Conservation (phyloP, 2,113 vertebrate genomes). For the Tupaia chinensis region DNA sequence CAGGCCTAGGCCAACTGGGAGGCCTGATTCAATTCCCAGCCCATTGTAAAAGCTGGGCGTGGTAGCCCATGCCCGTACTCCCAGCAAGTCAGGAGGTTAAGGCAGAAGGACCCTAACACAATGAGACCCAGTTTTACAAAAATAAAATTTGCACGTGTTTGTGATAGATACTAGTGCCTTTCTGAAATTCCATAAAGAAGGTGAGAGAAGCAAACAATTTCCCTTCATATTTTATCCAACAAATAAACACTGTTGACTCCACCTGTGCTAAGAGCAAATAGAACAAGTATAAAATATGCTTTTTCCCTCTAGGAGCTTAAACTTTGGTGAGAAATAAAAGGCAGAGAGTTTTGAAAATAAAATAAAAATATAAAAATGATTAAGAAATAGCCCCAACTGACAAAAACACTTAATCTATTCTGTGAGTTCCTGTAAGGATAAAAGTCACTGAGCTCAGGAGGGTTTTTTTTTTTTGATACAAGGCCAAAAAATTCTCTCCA, state of each 20-base stretch:
- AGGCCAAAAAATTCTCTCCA: background rate
- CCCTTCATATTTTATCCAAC: background rate
- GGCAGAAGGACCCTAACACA: too few relatives aligned
- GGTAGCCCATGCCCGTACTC: too few relatives aligned
- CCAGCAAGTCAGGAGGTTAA: too few relatives aligned
- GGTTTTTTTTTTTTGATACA: background rate
- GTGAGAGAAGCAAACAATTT: background rate
- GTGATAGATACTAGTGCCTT: slow-evolving; percentile 3
- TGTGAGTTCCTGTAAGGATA: background rate
- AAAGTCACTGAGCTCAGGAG: background rate
- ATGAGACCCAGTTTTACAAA: too few relatives aligned
- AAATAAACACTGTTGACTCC: slow-evolving; percentile 27
- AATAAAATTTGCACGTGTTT: background rate
- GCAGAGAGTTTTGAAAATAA: background rate
- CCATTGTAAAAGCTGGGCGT: too few relatives aligned
- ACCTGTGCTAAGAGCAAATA: background rate
- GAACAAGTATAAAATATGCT: background rate
- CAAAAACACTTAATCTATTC: background rate
- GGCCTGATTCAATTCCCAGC: too few relatives aligned
- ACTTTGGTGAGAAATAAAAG: slow-evolving; percentile 13
- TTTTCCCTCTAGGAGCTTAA: background rate
- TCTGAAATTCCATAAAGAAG: slow-evolving; percentile 24
- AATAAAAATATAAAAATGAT: background rate
- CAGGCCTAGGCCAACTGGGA: too few relatives aligned
- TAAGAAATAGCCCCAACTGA: slow-evolving; percentile 5